phyloP scores from a whole-genome alignment of 2,797 vertebrate genomes.

The Arremon brunneinucha region DNA sequence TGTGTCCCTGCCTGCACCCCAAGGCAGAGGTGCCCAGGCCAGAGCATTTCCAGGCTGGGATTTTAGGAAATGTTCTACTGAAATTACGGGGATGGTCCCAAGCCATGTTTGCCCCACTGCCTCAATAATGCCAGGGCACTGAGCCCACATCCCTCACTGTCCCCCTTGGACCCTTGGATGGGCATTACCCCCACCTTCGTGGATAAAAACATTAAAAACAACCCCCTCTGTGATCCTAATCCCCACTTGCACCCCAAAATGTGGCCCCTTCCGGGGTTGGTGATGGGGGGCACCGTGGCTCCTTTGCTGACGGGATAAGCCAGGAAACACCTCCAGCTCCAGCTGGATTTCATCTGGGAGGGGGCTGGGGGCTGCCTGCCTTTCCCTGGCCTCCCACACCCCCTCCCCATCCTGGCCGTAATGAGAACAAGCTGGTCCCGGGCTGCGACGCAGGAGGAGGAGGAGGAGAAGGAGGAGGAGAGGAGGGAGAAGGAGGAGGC shows the following conservation, averaged over 20 bases:
- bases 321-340: neutral
- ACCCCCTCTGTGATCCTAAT: neutral
- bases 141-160: neutral
- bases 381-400: conserved; percentile 4
- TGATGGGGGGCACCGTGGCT: neutral
- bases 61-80: neutral
- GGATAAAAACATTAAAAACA: neutral
- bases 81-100: neutral
- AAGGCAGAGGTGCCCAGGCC: neutral
- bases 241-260: neutral
- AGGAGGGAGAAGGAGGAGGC: conserved; percentile 9
- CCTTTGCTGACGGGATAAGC: neutral
- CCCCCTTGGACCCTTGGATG: rapidly evolving
- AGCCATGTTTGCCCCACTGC: neutral
- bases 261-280: rapidly evolving
- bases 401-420: conserved; percentile 80
- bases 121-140: rapidly evolving
- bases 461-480: conserved; percentile 42
- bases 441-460: conserved; percentile 39
- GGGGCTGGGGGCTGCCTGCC: neutral
- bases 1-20: neutral
- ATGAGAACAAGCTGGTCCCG: conserved; percentile 90
- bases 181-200: rapidly evolving
- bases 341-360: neutral
- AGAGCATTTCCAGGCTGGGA: neutral